Evolutionary conservation across 1,140 invertebrate species (phyloP).

Genomic region (Drosophila kepulauana): DNA sequence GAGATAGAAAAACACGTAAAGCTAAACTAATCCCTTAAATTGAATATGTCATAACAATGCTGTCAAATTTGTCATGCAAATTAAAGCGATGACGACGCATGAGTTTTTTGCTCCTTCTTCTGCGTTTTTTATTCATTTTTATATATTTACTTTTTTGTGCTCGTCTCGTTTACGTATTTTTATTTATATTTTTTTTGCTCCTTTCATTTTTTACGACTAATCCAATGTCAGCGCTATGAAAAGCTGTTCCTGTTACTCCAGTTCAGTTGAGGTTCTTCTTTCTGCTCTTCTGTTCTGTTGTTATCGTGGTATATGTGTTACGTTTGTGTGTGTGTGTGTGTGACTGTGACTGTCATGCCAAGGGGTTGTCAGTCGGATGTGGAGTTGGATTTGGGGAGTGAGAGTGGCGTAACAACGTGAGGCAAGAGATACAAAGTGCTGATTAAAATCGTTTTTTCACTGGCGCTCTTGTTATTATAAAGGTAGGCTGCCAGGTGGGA

Average conservation of each 20-base stretch:
- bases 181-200: constrained; percentile 38
- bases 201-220: constrained; percentile 73
- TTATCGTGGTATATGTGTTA: constrained; percentile 39
- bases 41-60: constrained; percentile 84
- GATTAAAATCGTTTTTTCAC: constrained; percentile 72
- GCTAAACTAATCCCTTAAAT: constrained; percentile 78
- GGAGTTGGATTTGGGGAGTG: background rate
- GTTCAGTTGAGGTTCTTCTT: constrained; percentile 12
- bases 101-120: constrained; percentile 36
- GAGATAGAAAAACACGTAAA: background rate
- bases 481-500: constrained; percentile 37
- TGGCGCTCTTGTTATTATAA: constrained; percentile 67
- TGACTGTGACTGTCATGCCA: constrained; percentile 31
- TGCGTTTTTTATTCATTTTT: constrained; percentile 1
- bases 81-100: constrained; percentile 79
- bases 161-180: background rate
- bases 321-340: constrained; percentile 18
- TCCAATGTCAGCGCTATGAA: constrained; percentile 79
- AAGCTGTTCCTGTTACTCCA: constrained; percentile 57
- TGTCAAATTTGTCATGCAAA: constrained; percentile 82
- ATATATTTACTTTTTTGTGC: background rate
- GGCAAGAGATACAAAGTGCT: constrained; percentile 80
- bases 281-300: constrained; percentile 12
- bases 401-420: constrained; percentile 55
- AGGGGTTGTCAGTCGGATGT: constrained; percentile 8